Conservation (phyloP, 2,797 vertebrate genomes). For the Muscicapa striata region DNA sequence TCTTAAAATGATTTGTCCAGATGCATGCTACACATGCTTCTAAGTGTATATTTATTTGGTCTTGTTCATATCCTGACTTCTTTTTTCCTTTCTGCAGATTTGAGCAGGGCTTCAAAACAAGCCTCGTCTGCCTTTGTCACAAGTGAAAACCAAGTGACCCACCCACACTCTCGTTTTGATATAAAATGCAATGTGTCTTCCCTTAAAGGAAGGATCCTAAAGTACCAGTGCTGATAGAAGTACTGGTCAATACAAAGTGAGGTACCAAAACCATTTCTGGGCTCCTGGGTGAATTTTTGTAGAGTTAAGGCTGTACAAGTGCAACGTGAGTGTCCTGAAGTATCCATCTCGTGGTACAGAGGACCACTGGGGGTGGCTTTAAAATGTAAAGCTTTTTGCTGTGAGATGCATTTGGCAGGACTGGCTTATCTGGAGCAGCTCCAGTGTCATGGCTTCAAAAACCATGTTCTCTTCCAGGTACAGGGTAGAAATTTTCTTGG, state of each 20-base stretch:
- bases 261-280: neutral
- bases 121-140: neutral
- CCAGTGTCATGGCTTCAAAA: neutral
- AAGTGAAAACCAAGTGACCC: neutral
- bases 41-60: neutral
- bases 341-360: accelerated
- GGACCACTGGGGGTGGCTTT: neutral
- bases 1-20: constrained; percentile 40
- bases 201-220: neutral
- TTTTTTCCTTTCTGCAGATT: neutral
- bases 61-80: neutral
- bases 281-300: neutral
- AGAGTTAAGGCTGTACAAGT: neutral
- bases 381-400: neutral
- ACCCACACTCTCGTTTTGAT: neutral
- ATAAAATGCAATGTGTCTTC: neutral
- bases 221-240: neutral
- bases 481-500: neutral
- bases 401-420: neutral
- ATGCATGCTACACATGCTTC: neutral
- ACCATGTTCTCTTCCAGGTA: neutral
- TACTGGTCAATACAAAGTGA: neutral
- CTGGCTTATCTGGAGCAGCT: neutral
- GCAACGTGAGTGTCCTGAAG: neutral
- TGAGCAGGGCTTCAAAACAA: neutral